A percentile compares a stretch with the other conserved stretches of the same genome.
phyloP scores from a whole-genome alignment of 2,888 invertebrate genomes.

The Perizoma affinitatum region DNA sequence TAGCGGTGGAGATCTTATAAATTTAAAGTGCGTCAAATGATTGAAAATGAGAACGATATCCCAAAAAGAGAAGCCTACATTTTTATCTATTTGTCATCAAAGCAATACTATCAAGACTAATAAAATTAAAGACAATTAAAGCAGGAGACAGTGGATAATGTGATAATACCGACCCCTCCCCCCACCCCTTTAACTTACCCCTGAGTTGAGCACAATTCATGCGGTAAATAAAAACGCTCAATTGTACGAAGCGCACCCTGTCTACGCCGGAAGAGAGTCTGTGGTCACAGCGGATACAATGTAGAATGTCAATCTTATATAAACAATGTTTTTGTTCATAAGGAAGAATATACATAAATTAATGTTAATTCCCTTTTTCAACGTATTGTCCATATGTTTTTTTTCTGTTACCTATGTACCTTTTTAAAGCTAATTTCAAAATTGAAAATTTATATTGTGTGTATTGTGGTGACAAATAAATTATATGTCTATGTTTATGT shows the following conservation, averaged over 20 bases:
- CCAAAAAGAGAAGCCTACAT: not conserved
- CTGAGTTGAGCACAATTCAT: constrained; percentile 38
- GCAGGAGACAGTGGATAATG: constrained; percentile 25
- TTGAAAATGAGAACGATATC: not conserved
- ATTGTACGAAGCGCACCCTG: constrained; percentile 41
- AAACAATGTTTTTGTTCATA: not conserved
- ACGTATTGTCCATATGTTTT: too few species aligned
- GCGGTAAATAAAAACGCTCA: constrained; percentile 52
- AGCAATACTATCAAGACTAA: constrained; percentile 16
- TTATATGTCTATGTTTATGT: too few species aligned
- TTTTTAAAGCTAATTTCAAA: too few species aligned
- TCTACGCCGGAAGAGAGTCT: constrained; percentile 49
- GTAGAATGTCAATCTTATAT: constrained; percentile 5
- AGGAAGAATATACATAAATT: too few species aligned
- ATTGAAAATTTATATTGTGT: too few species aligned
- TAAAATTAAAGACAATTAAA: constrained; percentile 26
- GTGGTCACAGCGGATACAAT: constrained; percentile 19
- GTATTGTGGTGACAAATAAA: too few species aligned
- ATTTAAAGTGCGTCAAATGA: too few species aligned
- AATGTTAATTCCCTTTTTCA: too few species aligned
- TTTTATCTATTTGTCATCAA: constrained; percentile 5
- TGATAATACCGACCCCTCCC: constrained; percentile 24
- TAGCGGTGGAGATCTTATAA: too few species aligned
- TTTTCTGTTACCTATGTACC: too few species aligned
- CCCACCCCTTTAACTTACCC: constrained; percentile 4